phyloP scores from a whole-genome alignment of 2,797 vertebrate species.

The Cichlasoma orientale region DNA sequence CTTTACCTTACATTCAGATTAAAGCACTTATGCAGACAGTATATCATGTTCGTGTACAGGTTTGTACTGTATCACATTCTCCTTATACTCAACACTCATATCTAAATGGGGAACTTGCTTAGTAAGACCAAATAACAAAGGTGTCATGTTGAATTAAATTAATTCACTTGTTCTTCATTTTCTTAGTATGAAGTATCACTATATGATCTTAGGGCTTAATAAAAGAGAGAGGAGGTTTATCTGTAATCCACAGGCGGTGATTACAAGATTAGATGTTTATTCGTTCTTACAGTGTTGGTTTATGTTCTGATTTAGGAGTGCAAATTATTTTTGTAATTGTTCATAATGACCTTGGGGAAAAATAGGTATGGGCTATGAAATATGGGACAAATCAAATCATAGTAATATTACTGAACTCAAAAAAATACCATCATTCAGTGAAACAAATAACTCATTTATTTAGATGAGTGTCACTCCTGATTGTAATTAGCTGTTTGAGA shows the following conservation, averaged over 20 bases:
- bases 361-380: constrained; percentile 17
- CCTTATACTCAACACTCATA: neutral
- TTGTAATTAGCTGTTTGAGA: neutral
- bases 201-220: constrained; percentile 23
- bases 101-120: constrained; percentile 8
- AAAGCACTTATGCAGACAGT: neutral
- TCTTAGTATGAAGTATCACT: constrained; percentile 16
- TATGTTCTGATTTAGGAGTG: constrained; percentile 36
- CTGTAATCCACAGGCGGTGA: constrained; percentile 63
- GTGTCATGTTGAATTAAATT: constrained; percentile 16
- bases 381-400: neutral
- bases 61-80: neutral
- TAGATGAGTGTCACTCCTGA: neutral
- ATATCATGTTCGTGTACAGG: neutral
- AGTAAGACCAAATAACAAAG: constrained; percentile 16
- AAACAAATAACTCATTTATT: neutral
- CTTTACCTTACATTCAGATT: neutral
- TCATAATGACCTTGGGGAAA: constrained; percentile 5
- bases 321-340: constrained; percentile 46
- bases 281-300: constrained; percentile 31
- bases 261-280: constrained; percentile 63
- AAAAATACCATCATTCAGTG: neutral
- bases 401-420: constrained; percentile 1
- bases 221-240: constrained; percentile 51
- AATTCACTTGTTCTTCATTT: constrained; percentile 22